Evolutionary conservation across 2,113 vertebrate genomes (phyloP).

Genomic region (Crotophaga sulcirostris): DNA sequence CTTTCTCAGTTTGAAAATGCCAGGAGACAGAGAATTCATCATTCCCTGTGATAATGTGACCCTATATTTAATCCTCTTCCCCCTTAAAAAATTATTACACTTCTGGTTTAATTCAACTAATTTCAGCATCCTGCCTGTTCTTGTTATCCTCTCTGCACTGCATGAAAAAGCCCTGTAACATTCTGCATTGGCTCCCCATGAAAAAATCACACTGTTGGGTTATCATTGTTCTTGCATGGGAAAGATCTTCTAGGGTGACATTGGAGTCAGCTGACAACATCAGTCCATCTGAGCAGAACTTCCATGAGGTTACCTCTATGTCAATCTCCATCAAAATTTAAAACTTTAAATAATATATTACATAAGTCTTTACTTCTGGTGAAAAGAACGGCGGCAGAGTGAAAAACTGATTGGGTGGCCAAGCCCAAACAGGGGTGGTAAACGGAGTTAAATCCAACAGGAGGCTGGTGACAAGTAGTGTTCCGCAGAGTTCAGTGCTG

Average conservation of each 20-base stretch:
- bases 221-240: background rate
- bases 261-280: background rate
- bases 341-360: background rate
- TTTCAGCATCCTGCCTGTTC: background rate
- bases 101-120: background rate
- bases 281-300: background rate
- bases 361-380: background rate
- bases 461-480: too few species aligned
- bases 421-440: too few species aligned
- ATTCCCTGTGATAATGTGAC: background rate
- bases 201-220: accelerated
- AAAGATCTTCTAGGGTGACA: background rate
- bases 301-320: background rate
- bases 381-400: too few species aligned
- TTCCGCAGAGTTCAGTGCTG: too few species aligned
- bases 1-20: background rate
- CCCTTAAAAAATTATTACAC: background rate
- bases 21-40: background rate
- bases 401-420: too few species aligned
- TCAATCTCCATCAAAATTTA: background rate
- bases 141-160: background rate
- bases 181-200: background rate
- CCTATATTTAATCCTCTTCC: background rate
- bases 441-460: too few species aligned
- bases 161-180: background rate